phyloP scores from a whole-genome alignment of 2,888 invertebrate species.

The Cantharis rustica region DNA sequence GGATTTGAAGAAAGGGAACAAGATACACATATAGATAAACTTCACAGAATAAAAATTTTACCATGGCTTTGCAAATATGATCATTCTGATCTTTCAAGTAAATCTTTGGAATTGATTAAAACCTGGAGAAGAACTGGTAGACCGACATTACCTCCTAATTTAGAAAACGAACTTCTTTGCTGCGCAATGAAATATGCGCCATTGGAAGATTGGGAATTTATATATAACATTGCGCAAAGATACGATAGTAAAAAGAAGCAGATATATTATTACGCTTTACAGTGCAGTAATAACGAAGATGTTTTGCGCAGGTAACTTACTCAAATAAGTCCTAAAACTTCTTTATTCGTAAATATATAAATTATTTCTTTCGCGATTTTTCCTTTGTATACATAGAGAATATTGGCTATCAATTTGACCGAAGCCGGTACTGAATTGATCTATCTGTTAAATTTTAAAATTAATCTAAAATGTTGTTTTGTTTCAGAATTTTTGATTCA shows the following conservation, averaged over 20 bases:
- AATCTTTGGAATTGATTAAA: slow-evolving; percentile 54
- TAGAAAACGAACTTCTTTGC: slow-evolving; percentile 74
- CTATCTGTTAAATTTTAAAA: no score
- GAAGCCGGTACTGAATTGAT: no score
- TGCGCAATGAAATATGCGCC: slow-evolving; percentile 68
- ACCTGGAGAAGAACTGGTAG: slow-evolving; percentile 44
- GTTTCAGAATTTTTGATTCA: neutral
- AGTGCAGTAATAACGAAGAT: slow-evolving; percentile 25
- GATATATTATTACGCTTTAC: slow-evolving; percentile 25
- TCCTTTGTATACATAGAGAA: no score
- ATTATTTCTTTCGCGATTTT: no score
- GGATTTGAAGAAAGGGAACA: slow-evolving; percentile 50
- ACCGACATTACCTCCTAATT: slow-evolving; percentile 62
- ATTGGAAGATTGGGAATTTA: slow-evolving; percentile 64
- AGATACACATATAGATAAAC: slow-evolving; percentile 23
- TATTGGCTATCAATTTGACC: no score
- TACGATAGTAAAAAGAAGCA: neutral
- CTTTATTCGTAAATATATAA: no score
- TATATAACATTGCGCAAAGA: slow-evolving; percentile 58
- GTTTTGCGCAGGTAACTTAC: slow-evolving; percentile 12
- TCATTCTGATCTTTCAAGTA: slow-evolving; percentile 52
- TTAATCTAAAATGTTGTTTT: neutral
- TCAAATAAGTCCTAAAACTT: no score
- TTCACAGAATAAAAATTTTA: slow-evolving; percentile 50
- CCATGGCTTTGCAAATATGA: slow-evolving; percentile 47